Evolutionary conservation across 1,140 invertebrate genomes (phyloP).

Genomic region (Hylyphantes graminicola): DNA sequence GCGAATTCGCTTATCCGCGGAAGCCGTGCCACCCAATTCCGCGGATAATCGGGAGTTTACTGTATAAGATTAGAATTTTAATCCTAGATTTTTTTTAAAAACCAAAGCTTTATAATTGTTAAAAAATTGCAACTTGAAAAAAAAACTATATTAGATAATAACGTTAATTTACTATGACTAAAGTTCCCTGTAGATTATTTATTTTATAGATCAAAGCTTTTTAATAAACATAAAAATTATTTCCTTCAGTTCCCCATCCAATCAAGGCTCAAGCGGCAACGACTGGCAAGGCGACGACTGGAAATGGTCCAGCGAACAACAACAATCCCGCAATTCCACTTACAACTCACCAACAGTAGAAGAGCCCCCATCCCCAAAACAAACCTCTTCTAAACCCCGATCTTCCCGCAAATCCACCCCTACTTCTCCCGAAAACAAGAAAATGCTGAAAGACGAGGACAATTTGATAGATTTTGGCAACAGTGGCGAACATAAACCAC

Average conservation of each 20-base stretch:
- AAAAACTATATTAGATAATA: too few species aligned
- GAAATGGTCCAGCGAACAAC: conserved; percentile 35
- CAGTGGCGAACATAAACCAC: background rate
- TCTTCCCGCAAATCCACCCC: conserved; percentile 13
- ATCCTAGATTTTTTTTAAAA: too few species aligned
- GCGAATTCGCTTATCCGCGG: too few species aligned
- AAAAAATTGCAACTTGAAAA: too few species aligned
- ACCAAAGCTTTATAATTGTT: too few species aligned
- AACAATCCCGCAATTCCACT: background rate
- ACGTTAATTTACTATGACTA: too few species aligned
- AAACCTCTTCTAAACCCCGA: conserved; percentile 18
- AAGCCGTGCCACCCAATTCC: too few species aligned
- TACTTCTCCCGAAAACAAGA: conserved; percentile 24
- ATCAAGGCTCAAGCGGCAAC: background rate
- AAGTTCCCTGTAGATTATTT: too few species aligned
- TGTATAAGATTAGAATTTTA: too few species aligned
- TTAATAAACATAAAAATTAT: background rate
- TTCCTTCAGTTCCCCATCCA: conserved; percentile 7
- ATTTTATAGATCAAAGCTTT: too few species aligned
- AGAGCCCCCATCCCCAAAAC: background rate
- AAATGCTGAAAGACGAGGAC: conserved; percentile 21
- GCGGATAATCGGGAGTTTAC: too few species aligned
- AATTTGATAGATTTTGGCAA: conserved; percentile 48
- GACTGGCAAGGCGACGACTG: conserved; percentile 50
- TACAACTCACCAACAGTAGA: background rate